Evolutionary conservation across 2,113 vertebrate species (phyloP).

Genomic region (Onychostruthus taczanowskii): DNA sequence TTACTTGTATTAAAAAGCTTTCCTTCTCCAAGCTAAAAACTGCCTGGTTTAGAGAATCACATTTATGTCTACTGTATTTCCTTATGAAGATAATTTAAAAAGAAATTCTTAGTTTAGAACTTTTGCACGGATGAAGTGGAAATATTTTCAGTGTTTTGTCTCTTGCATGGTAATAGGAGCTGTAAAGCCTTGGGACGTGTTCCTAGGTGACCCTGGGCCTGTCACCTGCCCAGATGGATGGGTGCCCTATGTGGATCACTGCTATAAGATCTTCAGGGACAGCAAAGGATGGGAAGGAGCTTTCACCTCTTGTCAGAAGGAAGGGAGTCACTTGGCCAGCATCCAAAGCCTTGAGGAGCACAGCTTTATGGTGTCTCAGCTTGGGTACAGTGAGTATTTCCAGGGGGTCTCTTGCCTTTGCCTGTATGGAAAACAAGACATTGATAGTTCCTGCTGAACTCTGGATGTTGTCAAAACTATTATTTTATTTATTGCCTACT

Average conservation of each 20-base stretch:
- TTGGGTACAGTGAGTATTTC: constrained; percentile 84
- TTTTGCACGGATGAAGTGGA: background rate
- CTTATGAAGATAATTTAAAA: background rate
- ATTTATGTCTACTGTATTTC: background rate
- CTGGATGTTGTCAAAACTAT: background rate
- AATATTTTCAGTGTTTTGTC: background rate
- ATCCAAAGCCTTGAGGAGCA: constrained; percentile 87
- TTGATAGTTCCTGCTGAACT: background rate
- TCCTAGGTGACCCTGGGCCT: constrained; percentile 33
- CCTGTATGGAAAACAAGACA: background rate
- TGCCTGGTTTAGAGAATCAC: background rate
- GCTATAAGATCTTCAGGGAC: constrained; percentile 83
- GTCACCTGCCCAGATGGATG: constrained; percentile 81
- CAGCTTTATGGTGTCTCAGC: constrained; percentile 85
- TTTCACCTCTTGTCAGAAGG: constrained; percentile 78
- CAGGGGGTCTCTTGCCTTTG: background rate
- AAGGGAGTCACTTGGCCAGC: constrained; percentile 84
- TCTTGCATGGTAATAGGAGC: background rate
- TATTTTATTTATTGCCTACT: background rate
- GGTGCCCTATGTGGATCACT: constrained; percentile 80
- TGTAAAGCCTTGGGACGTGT: background rate
- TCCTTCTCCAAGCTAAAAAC: background rate
- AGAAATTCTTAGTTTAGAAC: background rate
- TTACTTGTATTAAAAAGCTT: background rate
- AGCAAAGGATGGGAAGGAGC: constrained; percentile 82